A percentile compares a stretch with the other conserved stretches of the same genome.
These are phyloP conservation scores for Platichthys flesus DNA, from an alignment of 2,113 vertebrate species.

Conservation along the genomic window DNA sequence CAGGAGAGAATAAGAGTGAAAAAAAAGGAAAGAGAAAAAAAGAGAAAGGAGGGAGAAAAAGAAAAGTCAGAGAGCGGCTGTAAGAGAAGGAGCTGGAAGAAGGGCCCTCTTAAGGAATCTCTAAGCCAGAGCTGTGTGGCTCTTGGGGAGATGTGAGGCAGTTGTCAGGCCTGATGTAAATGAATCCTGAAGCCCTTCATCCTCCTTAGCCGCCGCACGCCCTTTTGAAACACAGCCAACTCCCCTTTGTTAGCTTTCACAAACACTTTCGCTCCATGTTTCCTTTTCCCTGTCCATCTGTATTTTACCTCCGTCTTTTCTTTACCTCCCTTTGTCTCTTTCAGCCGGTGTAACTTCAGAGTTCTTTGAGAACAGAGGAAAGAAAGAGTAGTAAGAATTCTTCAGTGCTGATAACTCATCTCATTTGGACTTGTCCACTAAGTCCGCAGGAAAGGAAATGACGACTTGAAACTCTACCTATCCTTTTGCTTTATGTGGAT, in stretches of 20 bases:
- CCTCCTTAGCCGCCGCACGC: slow-evolving; percentile 77
- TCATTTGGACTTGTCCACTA: slow-evolving; percentile 48
- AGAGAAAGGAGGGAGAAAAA: slow-evolving; percentile 64
- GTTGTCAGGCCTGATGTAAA: slow-evolving; percentile 87
- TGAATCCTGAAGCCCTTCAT: slow-evolving; percentile 86
- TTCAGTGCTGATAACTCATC: slow-evolving; percentile 42
- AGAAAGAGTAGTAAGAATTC: slow-evolving; percentile 13
- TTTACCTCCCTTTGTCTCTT: slow-evolving; percentile 42
- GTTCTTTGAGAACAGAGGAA: slow-evolving; percentile 6
- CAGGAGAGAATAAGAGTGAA: slow-evolving; percentile 61
- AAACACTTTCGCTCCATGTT: slow-evolving; percentile 70
- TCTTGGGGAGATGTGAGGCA: slow-evolving; percentile 83
- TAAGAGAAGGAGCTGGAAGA: slow-evolving; percentile 63
- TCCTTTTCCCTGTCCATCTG: slow-evolving; percentile 50
- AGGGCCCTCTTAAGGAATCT: slow-evolving; percentile 79
- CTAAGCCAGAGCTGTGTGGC: slow-evolving; percentile 75
- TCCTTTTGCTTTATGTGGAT: slow-evolving; percentile 8
- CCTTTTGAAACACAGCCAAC: slow-evolving; percentile 79
- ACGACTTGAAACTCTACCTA: slow-evolving; percentile 19
- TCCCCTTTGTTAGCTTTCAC: slow-evolving; percentile 79
- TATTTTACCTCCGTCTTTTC: slow-evolving; percentile 41
- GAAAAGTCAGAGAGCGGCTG: slow-evolving; percentile 70
- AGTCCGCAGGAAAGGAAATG: slow-evolving; percentile 37
- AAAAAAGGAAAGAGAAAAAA: slow-evolving; percentile 39
- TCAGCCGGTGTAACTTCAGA: slow-evolving; percentile 47